A percentile compares a stretch with the other conserved stretches of the same genome.
phyloP scores from a whole-genome alignment of 2,888 invertebrate genomes.

The Scelioninae gen. 2 region DNA sequence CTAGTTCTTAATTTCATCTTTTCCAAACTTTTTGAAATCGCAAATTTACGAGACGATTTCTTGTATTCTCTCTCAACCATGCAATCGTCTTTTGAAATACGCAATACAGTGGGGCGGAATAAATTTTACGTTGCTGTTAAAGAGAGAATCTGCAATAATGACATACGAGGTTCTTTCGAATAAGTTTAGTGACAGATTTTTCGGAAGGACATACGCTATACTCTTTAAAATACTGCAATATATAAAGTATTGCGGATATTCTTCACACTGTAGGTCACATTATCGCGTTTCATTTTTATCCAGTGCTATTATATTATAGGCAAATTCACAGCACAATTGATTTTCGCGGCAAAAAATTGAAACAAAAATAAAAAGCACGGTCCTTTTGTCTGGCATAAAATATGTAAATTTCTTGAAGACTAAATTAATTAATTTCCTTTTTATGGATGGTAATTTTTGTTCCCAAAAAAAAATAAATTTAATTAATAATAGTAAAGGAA shows the following conservation, averaged over 20 bases:
- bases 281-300: conserved; percentile 32
- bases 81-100: conserved; percentile 38
- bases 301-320: conserved; percentile 9
- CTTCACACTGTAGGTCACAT: not conserved
- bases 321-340: conserved; percentile 16
- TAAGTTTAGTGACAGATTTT: conserved; percentile 4
- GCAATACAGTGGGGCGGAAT: conserved; percentile 45
- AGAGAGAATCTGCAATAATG: conserved; percentile 44
- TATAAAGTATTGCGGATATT: too few relatives aligned
- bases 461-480: too few relatives aligned
- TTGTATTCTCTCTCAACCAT: conserved; percentile 45
- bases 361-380: conserved; percentile 29
- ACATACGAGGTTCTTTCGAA: conserved; percentile 48
- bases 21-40: conserved; percentile 35
- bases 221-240: conserved; percentile 34
- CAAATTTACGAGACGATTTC: conserved; percentile 34
- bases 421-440: too few relatives aligned
- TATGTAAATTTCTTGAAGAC: conserved; percentile 34
- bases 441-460: too few relatives aligned
- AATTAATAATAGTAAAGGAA: too few relatives aligned
- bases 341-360: conserved; percentile 23
- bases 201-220: conserved; percentile 16
- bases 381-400: conserved; percentile 23
- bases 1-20: conserved; percentile 13
- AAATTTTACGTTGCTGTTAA: conserved; percentile 45